A percentile compares a stretch with the other conserved stretches of the same genome.
Conservation (phyloP, 2,888 invertebrate genomes). For the Cephus runcator region DNA sequence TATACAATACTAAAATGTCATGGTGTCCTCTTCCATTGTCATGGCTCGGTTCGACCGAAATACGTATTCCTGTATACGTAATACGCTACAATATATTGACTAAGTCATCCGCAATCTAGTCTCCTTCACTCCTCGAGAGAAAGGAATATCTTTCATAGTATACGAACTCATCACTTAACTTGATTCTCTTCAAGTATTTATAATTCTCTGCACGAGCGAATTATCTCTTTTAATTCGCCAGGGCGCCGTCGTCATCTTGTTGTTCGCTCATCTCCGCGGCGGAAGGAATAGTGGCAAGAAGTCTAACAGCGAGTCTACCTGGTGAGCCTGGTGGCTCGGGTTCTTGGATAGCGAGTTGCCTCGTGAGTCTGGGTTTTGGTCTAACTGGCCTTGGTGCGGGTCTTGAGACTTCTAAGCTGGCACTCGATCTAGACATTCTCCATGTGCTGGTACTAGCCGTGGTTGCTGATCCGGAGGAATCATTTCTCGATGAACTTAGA, state of each 20-base stretch:
- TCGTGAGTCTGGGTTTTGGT: conserved; percentile 79
- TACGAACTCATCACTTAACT: too few species aligned
- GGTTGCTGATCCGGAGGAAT: conserved; percentile 89
- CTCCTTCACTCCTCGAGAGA: too few species aligned
- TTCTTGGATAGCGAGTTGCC: conserved; percentile 83
- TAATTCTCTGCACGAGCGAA: background rate
- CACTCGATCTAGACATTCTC: conserved; percentile 87
- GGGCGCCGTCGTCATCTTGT: conserved; percentile 71
- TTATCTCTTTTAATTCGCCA: background rate
- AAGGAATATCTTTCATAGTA: too few species aligned
- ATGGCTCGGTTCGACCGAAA: too few species aligned
- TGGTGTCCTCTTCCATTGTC: too few species aligned
- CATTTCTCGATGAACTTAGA: conserved; percentile 88
- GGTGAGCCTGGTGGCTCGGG: conserved; percentile 77
- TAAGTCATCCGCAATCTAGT: too few species aligned
- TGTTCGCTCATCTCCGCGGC: conserved; percentile 79
- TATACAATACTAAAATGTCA: too few species aligned
- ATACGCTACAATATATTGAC: too few species aligned
- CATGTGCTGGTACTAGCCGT: conserved; percentile 92
- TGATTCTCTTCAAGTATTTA: background rate
- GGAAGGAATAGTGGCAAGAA: conserved; percentile 79
- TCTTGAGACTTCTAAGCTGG: conserved; percentile 69
- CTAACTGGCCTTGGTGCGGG: conserved; percentile 38
- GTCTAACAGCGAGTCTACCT: conserved; percentile 69
- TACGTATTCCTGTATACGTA: too few species aligned